Conservation (phyloP, 2,113 vertebrate genomes). For the Coryphaenoides rupestris region DNA sequence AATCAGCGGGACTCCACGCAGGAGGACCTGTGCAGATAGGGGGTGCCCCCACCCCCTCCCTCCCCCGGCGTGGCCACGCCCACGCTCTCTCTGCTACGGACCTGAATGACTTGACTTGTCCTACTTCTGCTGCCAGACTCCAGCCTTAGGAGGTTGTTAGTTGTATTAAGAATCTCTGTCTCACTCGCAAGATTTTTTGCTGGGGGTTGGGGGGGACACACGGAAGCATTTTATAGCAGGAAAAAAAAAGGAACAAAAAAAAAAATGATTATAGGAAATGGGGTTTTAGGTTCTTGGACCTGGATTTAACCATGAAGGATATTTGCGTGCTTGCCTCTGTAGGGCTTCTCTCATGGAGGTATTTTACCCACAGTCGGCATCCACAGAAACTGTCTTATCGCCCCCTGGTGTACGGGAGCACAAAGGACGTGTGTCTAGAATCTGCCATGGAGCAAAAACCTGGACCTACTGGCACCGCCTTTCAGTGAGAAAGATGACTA, state of each 20-base stretch:
- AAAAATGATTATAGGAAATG: slow-evolving; percentile 29
- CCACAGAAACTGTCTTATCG: slow-evolving; percentile 41
- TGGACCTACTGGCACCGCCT: slow-evolving; percentile 47
- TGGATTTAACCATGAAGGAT: slow-evolving; percentile 58
- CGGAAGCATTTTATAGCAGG: slow-evolving; percentile 52
- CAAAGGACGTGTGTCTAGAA: slow-evolving; percentile 46
- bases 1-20: slow-evolving; percentile 86
- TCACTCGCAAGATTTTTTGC: slow-evolving; percentile 17
- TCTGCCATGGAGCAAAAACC: slow-evolving; percentile 51
- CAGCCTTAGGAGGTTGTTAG: slow-evolving; percentile 49
- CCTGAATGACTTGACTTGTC: slow-evolving; percentile 32
- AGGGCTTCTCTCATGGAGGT: slow-evolving; percentile 51
- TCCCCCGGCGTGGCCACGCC: not conserved
- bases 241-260: slow-evolving; percentile 40
- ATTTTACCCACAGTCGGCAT: slow-evolving; percentile 48
- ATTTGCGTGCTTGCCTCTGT: slow-evolving; percentile 51
- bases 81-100: slow-evolving; percentile 43
- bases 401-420: slow-evolving; percentile 62
- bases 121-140: slow-evolving; percentile 51
- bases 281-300: slow-evolving; percentile 51
- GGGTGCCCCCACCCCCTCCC: too few species aligned
- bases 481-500: slow-evolving; percentile 35
- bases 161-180: slow-evolving; percentile 44
- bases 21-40: slow-evolving; percentile 94
- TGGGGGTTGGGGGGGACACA: too few species aligned